phyloP scores from a whole-genome alignment of 2,797 vertebrate species.

The Sebastolobus altivelis region DNA sequence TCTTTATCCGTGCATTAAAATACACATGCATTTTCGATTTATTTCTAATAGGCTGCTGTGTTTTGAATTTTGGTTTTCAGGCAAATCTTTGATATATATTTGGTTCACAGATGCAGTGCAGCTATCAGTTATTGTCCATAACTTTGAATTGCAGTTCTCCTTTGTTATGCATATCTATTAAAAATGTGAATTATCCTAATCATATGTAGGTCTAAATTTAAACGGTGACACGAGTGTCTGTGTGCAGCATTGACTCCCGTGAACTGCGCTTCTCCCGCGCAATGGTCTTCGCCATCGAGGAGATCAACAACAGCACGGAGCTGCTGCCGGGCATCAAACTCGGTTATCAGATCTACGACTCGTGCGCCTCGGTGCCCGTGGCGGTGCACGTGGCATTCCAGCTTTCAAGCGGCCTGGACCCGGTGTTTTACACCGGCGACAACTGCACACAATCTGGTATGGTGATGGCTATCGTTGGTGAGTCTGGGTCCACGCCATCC shows the following conservation, averaged over 20 bases:
- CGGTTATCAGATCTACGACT: constrained; percentile 76
- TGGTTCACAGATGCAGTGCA: neutral
- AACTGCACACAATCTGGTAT: constrained; percentile 49
- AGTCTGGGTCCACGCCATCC: constrained; percentile 77
- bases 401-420: constrained; percentile 60
- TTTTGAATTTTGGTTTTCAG: no score
- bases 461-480: constrained; percentile 71
- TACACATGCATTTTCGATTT: no score
- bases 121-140: neutral
- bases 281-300: constrained; percentile 72
- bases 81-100: no score
- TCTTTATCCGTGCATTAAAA: no score
- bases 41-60: no score
- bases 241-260: constrained; percentile 55
- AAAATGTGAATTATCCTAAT: neutral
- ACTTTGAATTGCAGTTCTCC: no score
- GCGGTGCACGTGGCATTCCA: constrained; percentile 62
- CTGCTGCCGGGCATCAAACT: constrained; percentile 70
- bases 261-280: constrained; percentile 66
- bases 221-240: neutral
- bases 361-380: constrained; percentile 64
- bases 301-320: constrained; percentile 74
- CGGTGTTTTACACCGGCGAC: constrained; percentile 12
- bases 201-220: no score
- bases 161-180: neutral